These are phyloP conservation scores for Microctenopoma lineatum DNA, from an alignment of 2,797 vertebrate genomes.

Conservation along the genomic window DNA sequence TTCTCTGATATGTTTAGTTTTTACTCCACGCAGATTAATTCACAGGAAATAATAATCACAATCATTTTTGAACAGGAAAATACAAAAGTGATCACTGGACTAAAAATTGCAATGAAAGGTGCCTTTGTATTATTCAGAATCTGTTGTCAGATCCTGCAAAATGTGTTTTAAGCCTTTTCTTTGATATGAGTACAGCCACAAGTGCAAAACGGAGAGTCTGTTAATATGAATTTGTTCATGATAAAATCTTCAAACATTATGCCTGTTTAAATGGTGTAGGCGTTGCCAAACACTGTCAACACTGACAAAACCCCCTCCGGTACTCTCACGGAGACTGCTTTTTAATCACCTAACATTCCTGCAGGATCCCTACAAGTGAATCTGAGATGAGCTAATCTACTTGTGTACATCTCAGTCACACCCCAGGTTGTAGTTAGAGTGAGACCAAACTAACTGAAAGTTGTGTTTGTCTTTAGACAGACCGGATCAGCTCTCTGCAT, in stretches of 20 bases:
- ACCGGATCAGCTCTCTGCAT: conserved; percentile 45
- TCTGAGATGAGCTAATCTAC: conserved; percentile 35
- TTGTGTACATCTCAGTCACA: not conserved
- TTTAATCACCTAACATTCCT: conserved; percentile 7
- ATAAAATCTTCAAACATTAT: too few relatives aligned
- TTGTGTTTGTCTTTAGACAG: conserved; percentile 8
- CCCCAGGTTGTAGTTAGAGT: conserved; percentile 11
- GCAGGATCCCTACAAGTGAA: not conserved
- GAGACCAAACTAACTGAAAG: conserved; percentile 11
- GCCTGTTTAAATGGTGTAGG: too few relatives aligned
- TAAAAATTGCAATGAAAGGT: not conserved
- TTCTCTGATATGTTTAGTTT: not conserved
- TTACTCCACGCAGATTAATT: conserved; percentile 15
- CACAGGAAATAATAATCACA: not conserved
- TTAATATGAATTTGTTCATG: conserved; percentile 4
- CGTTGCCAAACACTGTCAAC: not conserved
- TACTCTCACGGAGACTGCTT: not conserved
- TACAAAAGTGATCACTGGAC: not conserved
- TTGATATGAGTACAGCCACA: not conserved
- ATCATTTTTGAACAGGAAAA: not conserved
- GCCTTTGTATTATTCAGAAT: not conserved
- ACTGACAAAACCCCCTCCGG: too few relatives aligned
- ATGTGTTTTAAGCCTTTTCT: not conserved
- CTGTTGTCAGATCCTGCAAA: not conserved
- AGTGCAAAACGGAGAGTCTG: too few relatives aligned